Evolutionary conservation across 2,113 vertebrate genomes (phyloP).

Genomic region (Eublepharis macularius): DNA sequence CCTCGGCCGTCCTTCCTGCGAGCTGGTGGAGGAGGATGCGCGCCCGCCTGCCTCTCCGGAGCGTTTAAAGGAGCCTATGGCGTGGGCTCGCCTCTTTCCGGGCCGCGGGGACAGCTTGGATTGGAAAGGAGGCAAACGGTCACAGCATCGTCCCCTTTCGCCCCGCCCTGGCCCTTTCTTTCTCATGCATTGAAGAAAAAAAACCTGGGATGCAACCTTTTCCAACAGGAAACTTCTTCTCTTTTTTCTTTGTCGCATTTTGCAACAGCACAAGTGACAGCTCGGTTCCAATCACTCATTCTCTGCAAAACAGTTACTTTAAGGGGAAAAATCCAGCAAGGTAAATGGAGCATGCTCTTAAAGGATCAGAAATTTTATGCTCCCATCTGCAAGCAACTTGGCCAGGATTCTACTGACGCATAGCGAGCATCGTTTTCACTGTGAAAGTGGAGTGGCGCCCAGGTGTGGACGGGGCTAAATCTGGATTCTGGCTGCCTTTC

Average conservation of each 20-base stretch:
- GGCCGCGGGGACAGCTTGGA: constrained; percentile 12
- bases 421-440: not conserved
- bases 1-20: constrained; percentile 61
- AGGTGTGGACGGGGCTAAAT: not conserved
- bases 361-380: constrained; percentile 36
- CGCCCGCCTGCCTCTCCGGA: constrained; percentile 39
- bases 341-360: constrained; percentile 61
- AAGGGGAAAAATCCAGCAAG: not conserved
- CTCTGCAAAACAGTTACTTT: no score
- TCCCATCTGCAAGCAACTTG: constrained; percentile 27
- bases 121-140: not conserved
- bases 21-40: constrained; percentile 34
- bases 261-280: no score
- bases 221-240: not conserved
- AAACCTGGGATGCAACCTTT: no score
- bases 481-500: constrained; percentile 10
- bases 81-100: constrained; percentile 50
- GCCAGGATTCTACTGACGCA: not conserved
- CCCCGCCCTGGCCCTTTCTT: no score
- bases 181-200: no score
- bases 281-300: not conserved
- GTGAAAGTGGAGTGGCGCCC: constrained; percentile 22
- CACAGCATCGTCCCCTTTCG: not conserved
- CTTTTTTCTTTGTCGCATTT: not conserved
- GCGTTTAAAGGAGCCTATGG: constrained; percentile 35